Evolutionary conservation across 2,888 invertebrate genomes (phyloP), one percentile per base, ranked within the genome.

Genomic region (Aspidapion aeneum): DNA sequence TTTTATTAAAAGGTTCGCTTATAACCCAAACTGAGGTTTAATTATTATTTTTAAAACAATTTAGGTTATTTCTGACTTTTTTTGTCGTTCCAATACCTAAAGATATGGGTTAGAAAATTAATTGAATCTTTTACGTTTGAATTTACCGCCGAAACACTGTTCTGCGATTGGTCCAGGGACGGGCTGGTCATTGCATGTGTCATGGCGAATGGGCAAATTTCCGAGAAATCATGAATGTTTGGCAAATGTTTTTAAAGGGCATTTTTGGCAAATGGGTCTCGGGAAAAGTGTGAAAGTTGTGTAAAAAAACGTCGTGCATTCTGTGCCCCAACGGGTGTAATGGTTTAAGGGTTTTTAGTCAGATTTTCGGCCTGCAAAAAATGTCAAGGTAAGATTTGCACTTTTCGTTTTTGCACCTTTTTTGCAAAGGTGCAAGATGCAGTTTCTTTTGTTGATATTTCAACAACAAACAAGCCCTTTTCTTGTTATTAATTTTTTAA

Each of bases 381-480:
- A 66, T 66, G 66, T 66, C 66, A 62, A 66, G 64, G 66, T 66
- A 64, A 62, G 66, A 62, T 21, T 62, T 60, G 49, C 65, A 54
- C 60, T 65, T 60, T 50, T 50, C 18, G 17, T 58, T 21, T 61
- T 52, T 21, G 58, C 52, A 9, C 58, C 58, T 58, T 62, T n/a
- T 62, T 21, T 21, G 57, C 50, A 55, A 58, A 55, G 55, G 55
- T 54, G 22, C 55, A 18, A 55, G 49, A 55, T 50, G 35, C n/a
- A 60, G 21, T 48, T 48, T 49, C 16, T 18, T 55, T 17, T 54
- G 35, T 62, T 48, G 48, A 55, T 21, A 52, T 62, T 50, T 62
- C 57, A 57, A 35, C 54, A 48, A 1, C n/a, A 22, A 18, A 22
- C 16, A 20, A 19, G 54, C 35, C 60, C 60, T 60, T 17, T 52